Evolutionary conservation across 2,888 invertebrate species (phyloP), one percentile per base, ranked within the genome.

Genomic region (Cryptus viduatorius): DNA sequence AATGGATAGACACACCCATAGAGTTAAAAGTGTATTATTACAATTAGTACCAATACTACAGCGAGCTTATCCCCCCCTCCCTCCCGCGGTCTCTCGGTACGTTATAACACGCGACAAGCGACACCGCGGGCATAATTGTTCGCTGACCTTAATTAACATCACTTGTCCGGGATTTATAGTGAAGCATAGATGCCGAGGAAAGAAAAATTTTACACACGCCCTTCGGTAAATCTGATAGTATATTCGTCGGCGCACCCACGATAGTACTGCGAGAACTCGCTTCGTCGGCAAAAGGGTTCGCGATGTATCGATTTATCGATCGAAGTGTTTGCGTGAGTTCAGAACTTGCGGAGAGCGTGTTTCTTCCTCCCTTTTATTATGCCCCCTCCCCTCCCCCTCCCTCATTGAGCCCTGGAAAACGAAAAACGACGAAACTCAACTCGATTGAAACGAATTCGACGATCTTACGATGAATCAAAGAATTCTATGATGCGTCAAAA

Each of bases 71-170:
- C 42, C 42, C 72, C 37, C 5, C 5, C 37, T 7, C 42, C 72
- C 24, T 24, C 2, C 24, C 24, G 24, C 24, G 24, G 24, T 24
- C 2, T 24, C 24, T 24, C 24, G 24, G 59, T 48, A 24, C 50
- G 64, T 75, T 59, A 61, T 42, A 14, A 61, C 53, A 19, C 53
- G 76, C 73, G 79, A 79, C 73, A 68, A 77, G 76, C 84, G 82
- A 79, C 82, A 80, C 79, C 46, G 31, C 75, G 31, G 42, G 44
- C 81, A 83, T 86, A 87, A 87, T 87, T 86, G 83, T 83, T 67
- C 81, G 72, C 80, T 86, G 86, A 87, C 86, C 85, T 75, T 86
- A 88, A 87, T 88, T 87, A 85, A 83, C 73, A 86, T 84, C 88
- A 88, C 86, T 88, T 87, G 84, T 80, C 68, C 75, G 71, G 72